Conservation (phyloP, 1,140 invertebrate genomes). For the Caenorhabditis briggsae region DNA sequence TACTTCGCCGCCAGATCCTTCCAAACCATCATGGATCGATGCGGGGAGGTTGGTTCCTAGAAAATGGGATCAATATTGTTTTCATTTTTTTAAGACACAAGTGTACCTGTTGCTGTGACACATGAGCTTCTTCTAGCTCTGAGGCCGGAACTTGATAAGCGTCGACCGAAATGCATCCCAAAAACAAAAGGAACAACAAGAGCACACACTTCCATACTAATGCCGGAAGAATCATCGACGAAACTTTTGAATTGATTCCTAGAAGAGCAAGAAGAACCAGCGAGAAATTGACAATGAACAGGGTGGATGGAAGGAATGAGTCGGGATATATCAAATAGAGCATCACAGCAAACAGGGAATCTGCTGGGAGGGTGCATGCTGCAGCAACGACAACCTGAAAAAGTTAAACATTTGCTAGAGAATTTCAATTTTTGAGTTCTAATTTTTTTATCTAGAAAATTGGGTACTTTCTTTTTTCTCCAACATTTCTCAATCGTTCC, state of each 20-base stretch:
- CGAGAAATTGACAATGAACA: conserved; percentile 47
- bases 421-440: too few species aligned
- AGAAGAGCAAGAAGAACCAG: conserved; percentile 38
- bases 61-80: neutral
- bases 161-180: conserved; percentile 45
- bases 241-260: conserved; percentile 41
- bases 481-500: too few species aligned
- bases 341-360: conserved; percentile 49
- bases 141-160: conserved; percentile 32
- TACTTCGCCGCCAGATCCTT: conserved; percentile 27
- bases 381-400: conserved; percentile 44
- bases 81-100: neutral
- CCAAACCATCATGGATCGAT: conserved; percentile 44
- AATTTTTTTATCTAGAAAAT: too few species aligned
- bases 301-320: conserved; percentile 24
- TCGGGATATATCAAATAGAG: conserved; percentile 46
- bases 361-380: conserved; percentile 52
- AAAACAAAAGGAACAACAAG: conserved; percentile 40
- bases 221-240: conserved; percentile 43
- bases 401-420: neutral
- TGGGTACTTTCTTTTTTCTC: too few species aligned
- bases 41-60: neutral
- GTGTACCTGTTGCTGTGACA: neutral
- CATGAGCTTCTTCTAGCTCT: conserved; percentile 28
- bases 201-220: conserved; percentile 44